Conservation (phyloP, 1,140 invertebrate genomes). For the Drosophila micromelanica region DNA sequence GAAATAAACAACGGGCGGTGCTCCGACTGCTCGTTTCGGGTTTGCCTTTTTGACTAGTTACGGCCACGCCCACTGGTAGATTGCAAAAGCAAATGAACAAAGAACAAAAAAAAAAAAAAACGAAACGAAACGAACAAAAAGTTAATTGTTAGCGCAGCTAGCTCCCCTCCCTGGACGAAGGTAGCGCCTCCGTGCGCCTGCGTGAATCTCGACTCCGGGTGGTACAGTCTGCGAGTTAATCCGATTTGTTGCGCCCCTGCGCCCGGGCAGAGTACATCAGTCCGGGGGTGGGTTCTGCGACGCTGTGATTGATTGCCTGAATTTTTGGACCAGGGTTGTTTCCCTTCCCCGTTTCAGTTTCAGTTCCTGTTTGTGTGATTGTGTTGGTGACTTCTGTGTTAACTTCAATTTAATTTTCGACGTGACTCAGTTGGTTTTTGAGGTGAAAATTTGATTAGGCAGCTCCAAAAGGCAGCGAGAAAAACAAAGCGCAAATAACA, state of each 20-base stretch:
- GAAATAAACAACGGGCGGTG: conserved; percentile 9
- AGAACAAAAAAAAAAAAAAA: conserved; percentile 11
- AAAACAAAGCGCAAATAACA: too few relatives aligned
- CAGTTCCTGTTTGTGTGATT: conserved; percentile 1
- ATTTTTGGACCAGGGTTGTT: conserved; percentile 40
- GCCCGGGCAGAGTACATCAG: conserved; percentile 26
- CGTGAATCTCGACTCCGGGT: conserved; percentile 53
- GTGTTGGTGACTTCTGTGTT: conserved; percentile 50
- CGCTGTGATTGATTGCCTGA: conserved; percentile 79
- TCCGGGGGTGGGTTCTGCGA: conserved; percentile 70
- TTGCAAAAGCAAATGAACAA: conserved; percentile 6
- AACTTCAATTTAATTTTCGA: conserved; percentile 59
- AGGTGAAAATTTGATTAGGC: conserved; percentile 81
- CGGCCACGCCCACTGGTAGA: conserved; percentile 36
- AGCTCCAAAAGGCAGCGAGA: neutral
- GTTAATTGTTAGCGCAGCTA: conserved; percentile 69
- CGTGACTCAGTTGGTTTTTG: conserved; percentile 37
- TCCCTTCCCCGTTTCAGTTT: conserved; percentile 15
- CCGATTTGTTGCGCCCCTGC: conserved; percentile 73
- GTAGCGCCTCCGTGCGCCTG: conserved; percentile 55
- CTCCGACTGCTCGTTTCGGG: conserved; percentile 36
- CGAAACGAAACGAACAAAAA: conserved; percentile 67
- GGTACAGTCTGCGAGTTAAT: conserved; percentile 78
- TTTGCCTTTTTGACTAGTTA: conserved; percentile 24
- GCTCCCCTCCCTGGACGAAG: conserved; percentile 35